Conservation (phyloP, 2,113 vertebrate species). For the Dipodomys stephensi region DNA sequence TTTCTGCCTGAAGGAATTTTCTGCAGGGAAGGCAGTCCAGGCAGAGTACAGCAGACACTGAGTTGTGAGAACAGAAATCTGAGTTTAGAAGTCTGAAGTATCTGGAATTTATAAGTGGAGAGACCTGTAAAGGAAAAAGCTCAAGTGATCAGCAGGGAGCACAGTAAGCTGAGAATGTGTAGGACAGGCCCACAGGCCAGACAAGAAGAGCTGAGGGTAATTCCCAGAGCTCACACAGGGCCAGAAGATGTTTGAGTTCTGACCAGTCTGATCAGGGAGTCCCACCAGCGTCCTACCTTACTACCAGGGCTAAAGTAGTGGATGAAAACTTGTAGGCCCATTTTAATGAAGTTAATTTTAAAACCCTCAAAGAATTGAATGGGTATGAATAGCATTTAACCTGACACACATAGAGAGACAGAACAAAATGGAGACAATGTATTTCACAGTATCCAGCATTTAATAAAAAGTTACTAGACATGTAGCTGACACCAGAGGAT, state of each 20-base stretch:
- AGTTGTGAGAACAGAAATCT: background rate
- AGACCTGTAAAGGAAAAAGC: background rate
- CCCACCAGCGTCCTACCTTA: background rate
- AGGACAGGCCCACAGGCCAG: background rate
- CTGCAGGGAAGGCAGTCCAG: background rate
- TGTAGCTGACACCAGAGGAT: no score
- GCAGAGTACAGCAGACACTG: background rate
- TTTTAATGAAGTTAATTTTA: background rate
- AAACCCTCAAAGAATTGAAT: background rate
- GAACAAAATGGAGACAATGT: no score
- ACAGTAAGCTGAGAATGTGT: background rate
- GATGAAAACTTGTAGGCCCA: background rate
- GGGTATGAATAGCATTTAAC: background rate
- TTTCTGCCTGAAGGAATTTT: background rate
- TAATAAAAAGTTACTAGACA: background rate
- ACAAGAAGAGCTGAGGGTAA: background rate
- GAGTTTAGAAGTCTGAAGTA: background rate
- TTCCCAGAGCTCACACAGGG: background rate
- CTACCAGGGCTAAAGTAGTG: background rate
- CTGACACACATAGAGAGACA: no score
- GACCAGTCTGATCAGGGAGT: background rate
- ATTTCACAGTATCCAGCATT: background rate
- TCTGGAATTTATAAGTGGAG: background rate
- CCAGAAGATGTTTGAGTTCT: constrained; percentile 10
- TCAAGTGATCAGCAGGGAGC: background rate